Percentiles rank a stretch among this genome's conserved stretches.
Evolutionary conservation across 2,113 vertebrate genomes (phyloP).

Genomic region (Clupea harengus): DNA sequence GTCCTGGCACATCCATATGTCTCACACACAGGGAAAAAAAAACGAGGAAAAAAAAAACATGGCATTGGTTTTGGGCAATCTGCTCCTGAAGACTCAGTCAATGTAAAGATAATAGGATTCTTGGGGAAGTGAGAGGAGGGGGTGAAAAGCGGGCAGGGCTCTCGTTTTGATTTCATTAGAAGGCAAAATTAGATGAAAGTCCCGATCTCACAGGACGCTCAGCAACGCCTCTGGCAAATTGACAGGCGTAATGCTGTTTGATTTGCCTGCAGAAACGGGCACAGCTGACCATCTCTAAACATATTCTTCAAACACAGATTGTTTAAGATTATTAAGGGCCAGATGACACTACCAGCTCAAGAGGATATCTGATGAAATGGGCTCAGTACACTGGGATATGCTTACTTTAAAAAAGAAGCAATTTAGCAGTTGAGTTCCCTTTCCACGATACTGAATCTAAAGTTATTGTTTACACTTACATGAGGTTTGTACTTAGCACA

Average conservation of each 20-base stretch:
- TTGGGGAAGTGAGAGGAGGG: constrained; percentile 54
- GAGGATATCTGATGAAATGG: constrained; percentile 22
- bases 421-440: neutral
- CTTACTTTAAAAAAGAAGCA: constrained; percentile 2
- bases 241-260: constrained; percentile 77
- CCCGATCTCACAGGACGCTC: constrained; percentile 86
- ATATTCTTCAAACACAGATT: constrained; percentile 58
- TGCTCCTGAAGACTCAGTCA: constrained; percentile 69
- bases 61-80: constrained; percentile 69
- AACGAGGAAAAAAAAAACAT: constrained; percentile 47
- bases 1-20: constrained; percentile 74
- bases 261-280: constrained; percentile 65
- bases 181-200: constrained; percentile 90
- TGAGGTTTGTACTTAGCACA: neutral
- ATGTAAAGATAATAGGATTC: constrained; percentile 76
- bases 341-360: constrained; percentile 39
- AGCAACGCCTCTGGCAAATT: constrained; percentile 82
- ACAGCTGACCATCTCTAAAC: constrained; percentile 64
- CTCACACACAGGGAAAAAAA: constrained; percentile 53
- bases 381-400: neutral
- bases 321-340: constrained; percentile 49
- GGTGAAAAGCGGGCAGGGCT: constrained; percentile 58
- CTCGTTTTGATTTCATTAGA: constrained; percentile 87
- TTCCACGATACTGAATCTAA: neutral
- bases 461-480: neutral